phyloP scores from a whole-genome alignment of 2,113 vertebrate species.

The Patagioenas fasciata region DNA sequence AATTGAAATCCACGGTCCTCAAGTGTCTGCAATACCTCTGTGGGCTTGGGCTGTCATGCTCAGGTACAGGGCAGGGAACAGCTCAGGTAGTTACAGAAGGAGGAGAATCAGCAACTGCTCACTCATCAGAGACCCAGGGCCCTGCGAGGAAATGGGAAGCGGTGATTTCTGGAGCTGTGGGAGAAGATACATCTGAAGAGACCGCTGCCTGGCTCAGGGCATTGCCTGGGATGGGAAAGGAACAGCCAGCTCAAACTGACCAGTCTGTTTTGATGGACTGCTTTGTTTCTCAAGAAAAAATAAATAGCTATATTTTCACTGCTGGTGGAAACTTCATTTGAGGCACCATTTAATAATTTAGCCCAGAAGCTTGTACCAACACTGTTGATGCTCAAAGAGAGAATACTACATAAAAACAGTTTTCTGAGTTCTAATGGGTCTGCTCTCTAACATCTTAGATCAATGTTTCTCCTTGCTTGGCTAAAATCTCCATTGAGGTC shows the following conservation, averaged over 20 bases:
- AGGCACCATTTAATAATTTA: background rate
- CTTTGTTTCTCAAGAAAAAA: background rate
- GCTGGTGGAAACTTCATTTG: background rate
- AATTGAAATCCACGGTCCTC: rapidly evolving
- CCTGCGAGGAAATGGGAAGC: background rate
- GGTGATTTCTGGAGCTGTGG: background rate
- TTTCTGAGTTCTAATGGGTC: background rate
- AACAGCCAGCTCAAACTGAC: background rate
- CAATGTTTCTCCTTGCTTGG: background rate
- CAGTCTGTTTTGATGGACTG: background rate
- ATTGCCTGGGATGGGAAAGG: background rate
- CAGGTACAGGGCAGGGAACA: background rate
- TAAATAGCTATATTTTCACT: background rate
- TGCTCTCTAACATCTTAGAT: background rate
- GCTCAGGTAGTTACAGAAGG: background rate
- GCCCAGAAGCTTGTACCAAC: background rate
- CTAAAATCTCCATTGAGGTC: background rate
- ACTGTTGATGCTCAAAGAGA: background rate
- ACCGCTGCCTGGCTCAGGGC: background rate
- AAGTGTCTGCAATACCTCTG: background rate
- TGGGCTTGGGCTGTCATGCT: background rate
- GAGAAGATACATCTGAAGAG: background rate
- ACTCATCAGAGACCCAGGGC: background rate
- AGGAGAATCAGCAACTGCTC: background rate
- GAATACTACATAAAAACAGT: background rate